Base-by-base conservation (phyloP, 2,797 vertebrate species). In the Sebastes iracundus region DNA sequence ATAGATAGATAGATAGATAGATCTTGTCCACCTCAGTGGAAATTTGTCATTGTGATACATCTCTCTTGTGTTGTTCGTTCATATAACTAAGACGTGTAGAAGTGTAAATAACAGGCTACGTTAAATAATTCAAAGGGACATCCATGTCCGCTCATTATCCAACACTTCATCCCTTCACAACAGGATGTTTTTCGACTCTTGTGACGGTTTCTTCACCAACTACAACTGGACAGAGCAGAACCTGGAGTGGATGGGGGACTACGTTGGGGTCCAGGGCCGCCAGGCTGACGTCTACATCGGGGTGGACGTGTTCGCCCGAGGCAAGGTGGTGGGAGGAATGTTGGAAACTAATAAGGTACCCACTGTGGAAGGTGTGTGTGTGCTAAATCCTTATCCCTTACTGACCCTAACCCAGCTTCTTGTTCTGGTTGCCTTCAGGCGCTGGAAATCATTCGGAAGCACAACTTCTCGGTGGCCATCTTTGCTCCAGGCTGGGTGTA, bases 401-500 rank as follows among this genome's bases (percentile, higher is more conserved):
- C 33, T 35, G 33, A 35, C 33, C 33, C 33, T 35, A 35, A 35
- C 33, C 33, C 33, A 35, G 10, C 33, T 7, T 42, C 12, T 70
- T 32, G n/a, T 62, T 55, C 60, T 22, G 9, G 27, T 70, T 6
- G 7, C 72, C 64, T 18, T 2, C 82, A 99, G 98, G 96, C 98
- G 0, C 92, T 99, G 87, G 92, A 96, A 78, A 60, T 98, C 86
- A 97, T 99, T 76, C 96, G 97, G 8, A 96, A 96, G 80, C 89
- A 97, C 0, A 92, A 94, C 66, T 95, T 99, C 84, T 99, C 98
- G 0, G 90, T 91, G 0, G 98, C 98, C 59, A 94, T 99, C 83
- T 99, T 99, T 1, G 98, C 98, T 49, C 97, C 98, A 0, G 98
- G 98, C 85, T 99, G 98, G 98, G 98, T 99, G 25, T 98, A 99